These are phyloP conservation scores for Meloidogyne floridensis DNA, from an alignment of 1,140 invertebrate species.

Conservation along the genomic window DNA sequence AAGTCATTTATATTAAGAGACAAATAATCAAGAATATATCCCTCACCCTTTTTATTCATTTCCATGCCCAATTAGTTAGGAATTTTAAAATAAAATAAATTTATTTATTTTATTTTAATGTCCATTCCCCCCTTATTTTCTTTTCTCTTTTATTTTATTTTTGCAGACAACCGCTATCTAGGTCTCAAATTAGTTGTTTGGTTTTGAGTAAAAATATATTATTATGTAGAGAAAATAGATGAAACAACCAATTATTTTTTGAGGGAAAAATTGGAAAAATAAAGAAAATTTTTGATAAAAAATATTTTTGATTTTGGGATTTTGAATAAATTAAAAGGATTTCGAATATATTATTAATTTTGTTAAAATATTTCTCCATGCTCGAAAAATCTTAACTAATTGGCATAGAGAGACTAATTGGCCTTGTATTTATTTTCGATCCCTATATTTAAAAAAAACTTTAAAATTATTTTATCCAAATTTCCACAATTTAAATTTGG, in stretches of 20 bases:
- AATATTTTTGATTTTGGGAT: not conserved
- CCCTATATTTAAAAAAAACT: no score
- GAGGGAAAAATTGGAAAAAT: not conserved
- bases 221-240: no score
- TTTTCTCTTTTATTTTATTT: not conserved
- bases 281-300: not conserved
- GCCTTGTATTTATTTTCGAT: no score
- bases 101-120: not conserved
- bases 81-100: not conserved
- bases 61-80: not conserved
- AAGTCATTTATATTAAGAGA: not conserved
- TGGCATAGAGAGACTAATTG: no score
- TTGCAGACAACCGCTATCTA: not conserved
- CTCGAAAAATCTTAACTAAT: no score
- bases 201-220: no score
- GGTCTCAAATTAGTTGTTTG: no score
- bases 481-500: no score
- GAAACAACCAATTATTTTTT: no score
- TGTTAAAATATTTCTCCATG: no score
- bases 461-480: no score
- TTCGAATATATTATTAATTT: no score
- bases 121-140: not conserved
- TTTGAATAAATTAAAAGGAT: not conserved
- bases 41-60: not conserved
- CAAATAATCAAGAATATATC: conserved; percentile 5